These are phyloP conservation scores for Dipodomys ordii DNA, from an alignment of 2,113 vertebrate genomes.

Conservation along the genomic window DNA sequence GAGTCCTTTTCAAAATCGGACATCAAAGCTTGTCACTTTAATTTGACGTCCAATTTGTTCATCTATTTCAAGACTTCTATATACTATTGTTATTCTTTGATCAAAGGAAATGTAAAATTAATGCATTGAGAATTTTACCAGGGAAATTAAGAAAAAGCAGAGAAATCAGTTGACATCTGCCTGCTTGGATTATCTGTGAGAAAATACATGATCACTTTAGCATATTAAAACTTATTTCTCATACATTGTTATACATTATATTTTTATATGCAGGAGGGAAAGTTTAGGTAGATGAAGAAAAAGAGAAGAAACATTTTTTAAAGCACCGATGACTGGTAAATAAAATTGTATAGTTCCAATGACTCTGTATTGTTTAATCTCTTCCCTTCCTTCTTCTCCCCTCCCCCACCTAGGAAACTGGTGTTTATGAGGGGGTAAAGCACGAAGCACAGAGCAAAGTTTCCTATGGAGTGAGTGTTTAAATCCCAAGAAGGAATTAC, in stretches of 20 bases:
- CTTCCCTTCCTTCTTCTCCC: not conserved
- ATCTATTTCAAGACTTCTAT: not conserved
- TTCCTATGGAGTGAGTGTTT: not conserved
- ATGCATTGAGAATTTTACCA: not conserved
- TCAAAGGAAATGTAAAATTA: conserved; percentile 36
- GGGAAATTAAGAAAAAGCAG: not conserved
- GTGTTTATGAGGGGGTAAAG: not conserved
- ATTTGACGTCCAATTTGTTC: conserved; percentile 11
- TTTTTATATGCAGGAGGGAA: not conserved
- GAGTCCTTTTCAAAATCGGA: not conserved
- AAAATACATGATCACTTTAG: not conserved
- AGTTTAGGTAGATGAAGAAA: not conserved
- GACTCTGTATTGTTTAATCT: not conserved
- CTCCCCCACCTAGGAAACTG: not conserved
- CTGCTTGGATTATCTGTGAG: not conserved
- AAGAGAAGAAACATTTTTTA: not conserved
- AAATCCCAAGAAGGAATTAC: not conserved
- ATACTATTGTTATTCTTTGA: not conserved
- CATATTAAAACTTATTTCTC: not conserved
- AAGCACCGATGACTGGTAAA: not conserved
- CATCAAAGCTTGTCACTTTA: conserved; percentile 44
- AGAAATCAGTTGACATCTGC: not conserved
- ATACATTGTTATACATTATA: conserved; percentile 41
- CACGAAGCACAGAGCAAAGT: not conserved
- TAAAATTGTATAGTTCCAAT: not conserved